Evolutionary conservation across 2,113 vertebrate species (phyloP).

Genomic region (Colaptes auratus): DNA sequence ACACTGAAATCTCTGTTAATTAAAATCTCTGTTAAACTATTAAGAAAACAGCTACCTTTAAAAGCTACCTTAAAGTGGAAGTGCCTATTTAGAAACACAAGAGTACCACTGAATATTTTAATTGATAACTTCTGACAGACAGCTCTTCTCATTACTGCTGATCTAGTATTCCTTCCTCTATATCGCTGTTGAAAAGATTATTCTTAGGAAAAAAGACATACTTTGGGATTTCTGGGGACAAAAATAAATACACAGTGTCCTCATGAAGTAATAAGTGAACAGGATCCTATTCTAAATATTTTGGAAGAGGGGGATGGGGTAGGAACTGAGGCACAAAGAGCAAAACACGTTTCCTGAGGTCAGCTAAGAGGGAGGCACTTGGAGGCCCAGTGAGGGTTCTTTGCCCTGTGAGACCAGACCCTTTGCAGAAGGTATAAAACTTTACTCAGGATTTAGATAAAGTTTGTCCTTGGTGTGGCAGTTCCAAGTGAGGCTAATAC

Average conservation of each 20-base stretch:
- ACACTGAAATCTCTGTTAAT: not conserved
- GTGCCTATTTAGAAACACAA: not conserved
- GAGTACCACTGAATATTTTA: not conserved
- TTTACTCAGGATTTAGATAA: not conserved
- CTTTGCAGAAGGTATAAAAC: not conserved
- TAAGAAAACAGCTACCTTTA: not conserved
- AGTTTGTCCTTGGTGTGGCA: not conserved
- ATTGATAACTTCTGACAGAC: not conserved
- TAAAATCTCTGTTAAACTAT: not conserved
- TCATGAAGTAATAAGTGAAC: slow-evolving; percentile 12
- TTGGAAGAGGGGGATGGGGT: not conserved
- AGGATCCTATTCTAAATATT: slow-evolving; percentile 48
- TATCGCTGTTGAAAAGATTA: not conserved
- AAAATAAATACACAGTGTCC: slow-evolving; percentile 42
- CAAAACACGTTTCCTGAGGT: not conserved
- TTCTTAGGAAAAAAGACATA: slow-evolving; percentile 27
- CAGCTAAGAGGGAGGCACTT: not conserved
- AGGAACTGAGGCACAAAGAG: not conserved
- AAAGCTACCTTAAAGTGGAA: not conserved
- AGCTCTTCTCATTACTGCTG: not conserved
- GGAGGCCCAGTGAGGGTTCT: not conserved
- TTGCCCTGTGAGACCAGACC: not conserved
- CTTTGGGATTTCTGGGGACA: slow-evolving; percentile 14
- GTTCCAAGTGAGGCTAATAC: not conserved
- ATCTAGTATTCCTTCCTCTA: not conserved